Evolutionary conservation across 2,113 vertebrate genomes (phyloP), one percentile per base, ranked within the genome.

Genomic region (Pogonocichla stellata): DNA sequence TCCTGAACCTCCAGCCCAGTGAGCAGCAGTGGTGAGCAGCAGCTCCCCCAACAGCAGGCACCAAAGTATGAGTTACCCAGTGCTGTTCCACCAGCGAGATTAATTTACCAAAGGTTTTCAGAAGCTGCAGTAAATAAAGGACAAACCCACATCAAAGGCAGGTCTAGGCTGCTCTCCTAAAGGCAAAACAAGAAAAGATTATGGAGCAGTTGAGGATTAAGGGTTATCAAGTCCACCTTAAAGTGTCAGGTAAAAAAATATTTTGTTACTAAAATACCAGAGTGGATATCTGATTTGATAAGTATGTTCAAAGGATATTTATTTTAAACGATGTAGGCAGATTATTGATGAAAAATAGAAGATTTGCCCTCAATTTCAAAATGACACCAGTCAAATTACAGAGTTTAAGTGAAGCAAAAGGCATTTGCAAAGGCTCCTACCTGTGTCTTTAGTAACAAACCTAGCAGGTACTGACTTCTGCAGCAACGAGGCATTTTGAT

Each of bases 71-170:
- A 70, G 22, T 88, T 82, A 81, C 58, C 91, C 73, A 22, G 80
- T 53, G 77, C 83, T 88, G 8, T 62, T 74, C 88, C 84, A 26
- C 34, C 65, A 81, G 69, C 10, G 33, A 93, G 74, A 88, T 92
- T 82, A 50, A 56, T 83, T 95, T 94, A 83, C 87, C 90, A 95
- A 96, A 96, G 91, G 69, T 96, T 95, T 81, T 88, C 88, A 88
- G 90, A 91, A 92, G 66, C 48, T 86, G 79, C 33, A 67, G 69
- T 48, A 88, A 93, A 90, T 85, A 96, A 96, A 96, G 62, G 81
- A 82, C 42, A 88, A 92, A 57, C 75, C 97, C 97, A 98, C 98
- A 98, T 98, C 98, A 98, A 98, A 98, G 97, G 60, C 71, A 56
- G 33, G 22, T 71, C 83, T 83, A 77, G 90, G 73, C 54, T 95